These are phyloP conservation scores for Oreamnos americanus DNA, from an alignment of 2,113 vertebrate species.

Conservation along the genomic window DNA sequence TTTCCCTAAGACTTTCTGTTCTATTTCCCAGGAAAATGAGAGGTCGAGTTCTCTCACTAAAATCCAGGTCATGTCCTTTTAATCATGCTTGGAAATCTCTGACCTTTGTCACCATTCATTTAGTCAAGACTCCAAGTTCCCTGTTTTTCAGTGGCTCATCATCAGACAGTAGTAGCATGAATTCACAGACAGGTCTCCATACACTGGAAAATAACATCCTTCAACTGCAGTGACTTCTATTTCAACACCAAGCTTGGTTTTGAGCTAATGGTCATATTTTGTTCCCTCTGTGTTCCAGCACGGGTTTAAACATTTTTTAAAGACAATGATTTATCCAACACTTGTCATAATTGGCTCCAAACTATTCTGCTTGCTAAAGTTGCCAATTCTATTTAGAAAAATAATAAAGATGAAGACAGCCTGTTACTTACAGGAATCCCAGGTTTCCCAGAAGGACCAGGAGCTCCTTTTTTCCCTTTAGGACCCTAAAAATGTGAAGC, in stretches of 20 bases:
- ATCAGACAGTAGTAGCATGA: background rate
- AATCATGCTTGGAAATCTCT: constrained; percentile 31
- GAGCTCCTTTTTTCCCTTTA: constrained; percentile 88
- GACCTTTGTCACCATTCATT: constrained; percentile 25
- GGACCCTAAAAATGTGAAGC: constrained; percentile 85
- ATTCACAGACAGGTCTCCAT: background rate
- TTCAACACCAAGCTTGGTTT: constrained; percentile 25
- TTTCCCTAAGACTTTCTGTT: background rate
- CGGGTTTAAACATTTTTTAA: constrained; percentile 25
- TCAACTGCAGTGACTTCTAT: background rate
- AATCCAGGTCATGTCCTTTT: constrained; percentile 25
- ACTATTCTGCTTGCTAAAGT: constrained; percentile 52
- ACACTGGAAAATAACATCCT: background rate
- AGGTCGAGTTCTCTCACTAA: background rate
- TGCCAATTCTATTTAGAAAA: constrained; percentile 56
- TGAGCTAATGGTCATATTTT: constrained; percentile 47
- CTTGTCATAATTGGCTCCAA: constrained; percentile 43
- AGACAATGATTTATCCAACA: constrained; percentile 56
- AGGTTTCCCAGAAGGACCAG: constrained; percentile 86
- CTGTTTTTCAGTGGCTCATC: background rate
- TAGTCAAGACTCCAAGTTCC: constrained; percentile 10
- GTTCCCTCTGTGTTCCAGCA: constrained; percentile 41
- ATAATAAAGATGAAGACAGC: constrained; percentile 17
- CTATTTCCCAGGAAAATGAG: constrained; percentile 7
- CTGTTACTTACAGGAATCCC: constrained; percentile 89